Percentiles rank a stretch among this genome's conserved stretches.
Evolutionary conservation across 2,113 vertebrate genomes (phyloP).

Genomic region (Junco hyemalis): DNA sequence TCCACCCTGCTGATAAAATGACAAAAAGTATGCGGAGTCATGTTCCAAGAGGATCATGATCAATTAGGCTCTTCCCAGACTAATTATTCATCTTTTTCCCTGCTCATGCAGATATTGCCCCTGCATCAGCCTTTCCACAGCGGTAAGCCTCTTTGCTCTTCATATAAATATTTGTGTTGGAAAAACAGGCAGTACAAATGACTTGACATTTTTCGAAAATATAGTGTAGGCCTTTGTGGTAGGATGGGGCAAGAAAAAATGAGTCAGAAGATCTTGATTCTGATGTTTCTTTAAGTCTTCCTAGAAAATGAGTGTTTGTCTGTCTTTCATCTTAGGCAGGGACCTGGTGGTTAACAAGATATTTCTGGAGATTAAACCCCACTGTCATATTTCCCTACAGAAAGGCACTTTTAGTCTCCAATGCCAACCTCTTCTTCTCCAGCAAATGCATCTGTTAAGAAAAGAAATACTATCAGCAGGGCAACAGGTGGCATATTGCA

Average conservation of each 20-base stretch:
- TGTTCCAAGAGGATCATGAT: background rate
- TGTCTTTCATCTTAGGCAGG: background rate
- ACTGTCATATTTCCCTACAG: background rate
- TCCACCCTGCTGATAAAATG: background rate
- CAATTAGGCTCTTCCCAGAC: background rate
- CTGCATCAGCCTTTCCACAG: background rate
- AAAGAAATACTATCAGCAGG: slow-evolving; percentile 32
- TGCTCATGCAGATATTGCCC: background rate
- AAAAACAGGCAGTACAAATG: background rate
- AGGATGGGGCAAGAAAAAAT: background rate
- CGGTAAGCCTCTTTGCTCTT: background rate
- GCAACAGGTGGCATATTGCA: slow-evolving; percentile 48
- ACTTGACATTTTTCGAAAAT: background rate
- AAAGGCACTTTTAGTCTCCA: background rate
- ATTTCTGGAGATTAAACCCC: background rate
- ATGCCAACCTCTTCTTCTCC: background rate
- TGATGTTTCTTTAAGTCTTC: background rate
- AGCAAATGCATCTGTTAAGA: slow-evolving; percentile 20
- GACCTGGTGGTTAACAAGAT: background rate
- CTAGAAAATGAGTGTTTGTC: background rate
- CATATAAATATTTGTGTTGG: background rate
- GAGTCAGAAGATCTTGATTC: background rate
- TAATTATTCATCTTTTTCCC: background rate
- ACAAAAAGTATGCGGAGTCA: background rate
- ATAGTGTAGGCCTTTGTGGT: background rate